phyloP scores from a whole-genome alignment of 1,140 invertebrate genomes.

The Oedothorax gibbosus region DNA sequence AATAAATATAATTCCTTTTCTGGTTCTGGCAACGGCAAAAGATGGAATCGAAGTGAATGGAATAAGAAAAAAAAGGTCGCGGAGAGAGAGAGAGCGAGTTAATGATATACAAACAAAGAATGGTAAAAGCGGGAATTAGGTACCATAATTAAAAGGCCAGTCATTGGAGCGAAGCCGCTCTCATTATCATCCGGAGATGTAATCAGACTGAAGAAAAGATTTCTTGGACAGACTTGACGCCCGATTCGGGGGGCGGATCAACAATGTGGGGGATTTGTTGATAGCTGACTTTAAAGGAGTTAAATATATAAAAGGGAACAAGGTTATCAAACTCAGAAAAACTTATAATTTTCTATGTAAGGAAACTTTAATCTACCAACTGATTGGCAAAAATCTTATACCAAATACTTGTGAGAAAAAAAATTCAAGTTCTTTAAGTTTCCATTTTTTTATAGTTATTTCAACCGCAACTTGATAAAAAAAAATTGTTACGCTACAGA shows the following conservation, averaged over 20 bases:
- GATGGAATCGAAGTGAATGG: neutral
- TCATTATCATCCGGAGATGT: constrained; percentile 57
- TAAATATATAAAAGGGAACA: neutral
- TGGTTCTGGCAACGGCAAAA: neutral
- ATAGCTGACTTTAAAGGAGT: neutral
- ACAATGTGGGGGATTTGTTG: too few species aligned
- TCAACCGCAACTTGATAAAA: too few species aligned
- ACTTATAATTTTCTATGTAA: too few species aligned
- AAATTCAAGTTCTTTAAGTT: too few species aligned
- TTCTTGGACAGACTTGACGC: constrained; percentile 24
- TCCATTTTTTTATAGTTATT: too few species aligned
- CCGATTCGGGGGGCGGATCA: constrained; percentile 34
- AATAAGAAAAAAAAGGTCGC: constrained; percentile 7
- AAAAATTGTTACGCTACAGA: too few species aligned
- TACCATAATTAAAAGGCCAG: constrained; percentile 59
- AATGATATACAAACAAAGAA: constrained; percentile 62
- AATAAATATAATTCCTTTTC: constrained; percentile 33
- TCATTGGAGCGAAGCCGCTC: constrained; percentile 53
- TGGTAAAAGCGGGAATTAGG: constrained; percentile 60
- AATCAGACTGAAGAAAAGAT: constrained; percentile 58
- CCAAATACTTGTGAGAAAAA: too few species aligned
- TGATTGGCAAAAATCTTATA: too few species aligned
- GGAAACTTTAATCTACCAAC: too few species aligned
- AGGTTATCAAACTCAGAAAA: too few species aligned
- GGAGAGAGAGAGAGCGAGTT: constrained; percentile 27